Percentiles rank a stretch among this genome's conserved stretches.
phyloP scores from a whole-genome alignment of 2,113 vertebrate genomes.

The Silurus asotus region DNA sequence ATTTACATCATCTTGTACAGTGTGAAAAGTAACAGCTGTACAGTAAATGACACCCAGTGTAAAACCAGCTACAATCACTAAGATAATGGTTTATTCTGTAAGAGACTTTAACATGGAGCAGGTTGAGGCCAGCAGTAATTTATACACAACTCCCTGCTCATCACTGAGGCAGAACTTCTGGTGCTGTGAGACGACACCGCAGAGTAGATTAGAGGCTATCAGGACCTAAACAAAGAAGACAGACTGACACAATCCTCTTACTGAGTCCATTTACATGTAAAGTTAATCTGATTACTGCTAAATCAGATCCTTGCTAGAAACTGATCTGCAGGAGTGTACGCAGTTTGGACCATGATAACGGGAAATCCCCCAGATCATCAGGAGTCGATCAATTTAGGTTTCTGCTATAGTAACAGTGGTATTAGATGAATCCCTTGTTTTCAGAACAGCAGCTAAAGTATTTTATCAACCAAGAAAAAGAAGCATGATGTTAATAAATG shows the following conservation, averaged over 20 bases:
- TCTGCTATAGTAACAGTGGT: background rate
- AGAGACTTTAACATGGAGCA: background rate
- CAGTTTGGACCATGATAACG: background rate
- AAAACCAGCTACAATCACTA: background rate
- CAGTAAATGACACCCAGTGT: background rate
- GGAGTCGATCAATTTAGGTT: background rate
- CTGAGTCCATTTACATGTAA: conserved; percentile 8
- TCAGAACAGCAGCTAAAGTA: background rate
- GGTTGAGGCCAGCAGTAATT: background rate
- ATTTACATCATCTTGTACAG: background rate
- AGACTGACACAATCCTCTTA: background rate
- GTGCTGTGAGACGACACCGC: background rate
- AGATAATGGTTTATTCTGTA: background rate
- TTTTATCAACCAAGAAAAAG: background rate
- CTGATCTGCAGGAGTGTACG: background rate
- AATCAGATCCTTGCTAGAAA: background rate
- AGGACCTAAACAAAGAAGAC: conserved; percentile 4
- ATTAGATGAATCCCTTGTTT: background rate
- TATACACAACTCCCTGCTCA: conserved; percentile 2
- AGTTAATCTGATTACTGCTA: conserved; percentile 7
- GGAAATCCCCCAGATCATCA: background rate
- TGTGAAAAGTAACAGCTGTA: background rate
- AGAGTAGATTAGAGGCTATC: conserved; percentile 7
- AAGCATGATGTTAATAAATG: background rate
- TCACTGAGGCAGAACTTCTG: background rate